Evolutionary conservation across 2,113 vertebrate species (phyloP).

Genomic region (Isurus oxyrinchus): DNA sequence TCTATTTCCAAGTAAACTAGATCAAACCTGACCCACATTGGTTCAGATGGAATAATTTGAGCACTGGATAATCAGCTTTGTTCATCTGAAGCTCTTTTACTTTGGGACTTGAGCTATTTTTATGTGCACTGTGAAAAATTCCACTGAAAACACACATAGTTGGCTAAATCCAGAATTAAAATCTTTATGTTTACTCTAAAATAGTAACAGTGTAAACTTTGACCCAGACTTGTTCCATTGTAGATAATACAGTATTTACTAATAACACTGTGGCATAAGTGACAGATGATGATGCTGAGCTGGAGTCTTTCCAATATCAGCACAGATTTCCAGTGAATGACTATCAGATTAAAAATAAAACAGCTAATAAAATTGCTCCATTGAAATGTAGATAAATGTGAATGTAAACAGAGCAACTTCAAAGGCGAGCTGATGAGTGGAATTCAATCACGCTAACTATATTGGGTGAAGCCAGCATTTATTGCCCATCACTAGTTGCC

Average conservation of each 20-base stretch:
- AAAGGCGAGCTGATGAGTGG: neutral
- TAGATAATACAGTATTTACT: neutral
- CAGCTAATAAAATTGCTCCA: neutral
- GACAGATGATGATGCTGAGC: neutral
- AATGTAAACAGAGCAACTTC: neutral
- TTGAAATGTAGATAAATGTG: neutral
- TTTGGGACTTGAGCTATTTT: neutral
- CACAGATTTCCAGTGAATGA: neutral
- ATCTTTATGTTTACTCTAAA: neutral
- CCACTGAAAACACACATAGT: neutral
- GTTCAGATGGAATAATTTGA: neutral
- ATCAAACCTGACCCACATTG: neutral
- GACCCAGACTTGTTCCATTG: neutral
- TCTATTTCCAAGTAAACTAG: neutral
- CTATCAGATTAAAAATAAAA: neutral
- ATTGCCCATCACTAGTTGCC: too few species aligned
- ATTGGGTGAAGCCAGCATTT: neutral
- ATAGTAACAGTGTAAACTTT: neutral
- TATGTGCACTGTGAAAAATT: neutral
- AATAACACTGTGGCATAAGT: neutral
- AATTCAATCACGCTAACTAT: neutral
- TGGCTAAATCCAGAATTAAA: slow-evolving; percentile 13
- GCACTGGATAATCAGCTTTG: neutral
- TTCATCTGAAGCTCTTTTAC: neutral
- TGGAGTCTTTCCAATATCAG: neutral